phyloP scores from a whole-genome alignment of 2,113 vertebrate genomes.

The Himantopus leucocephalus region DNA sequence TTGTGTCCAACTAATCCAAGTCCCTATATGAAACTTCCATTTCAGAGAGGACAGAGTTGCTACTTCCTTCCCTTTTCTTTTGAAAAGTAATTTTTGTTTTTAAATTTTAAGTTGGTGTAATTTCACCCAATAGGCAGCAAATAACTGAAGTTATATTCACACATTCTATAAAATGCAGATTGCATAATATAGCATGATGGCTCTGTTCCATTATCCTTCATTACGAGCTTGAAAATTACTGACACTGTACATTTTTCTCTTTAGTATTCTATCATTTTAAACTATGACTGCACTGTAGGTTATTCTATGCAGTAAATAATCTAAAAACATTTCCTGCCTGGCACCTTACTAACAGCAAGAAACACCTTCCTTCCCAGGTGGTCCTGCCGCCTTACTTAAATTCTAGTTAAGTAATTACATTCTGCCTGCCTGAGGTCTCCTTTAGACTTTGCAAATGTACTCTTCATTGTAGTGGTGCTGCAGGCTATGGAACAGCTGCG shows the following conservation, averaged over 20 bases:
- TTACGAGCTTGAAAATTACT: conserved; percentile 23
- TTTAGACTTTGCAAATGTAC: not conserved
- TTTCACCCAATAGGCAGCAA: not conserved
- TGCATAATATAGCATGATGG: not conserved
- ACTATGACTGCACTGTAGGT: not conserved
- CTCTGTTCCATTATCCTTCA: not conserved
- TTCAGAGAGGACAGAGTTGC: not conserved
- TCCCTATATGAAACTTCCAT: not conserved
- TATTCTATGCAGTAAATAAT: conserved; percentile 1
- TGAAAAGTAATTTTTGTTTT: not conserved
- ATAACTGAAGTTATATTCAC: not conserved
- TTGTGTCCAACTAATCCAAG: not conserved
- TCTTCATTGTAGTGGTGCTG: not conserved
- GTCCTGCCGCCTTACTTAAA: not conserved
- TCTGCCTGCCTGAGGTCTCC: not conserved
- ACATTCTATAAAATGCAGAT: not conserved
- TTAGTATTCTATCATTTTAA: not conserved
- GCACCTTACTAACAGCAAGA: not conserved
- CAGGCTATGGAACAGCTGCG: not conserved
- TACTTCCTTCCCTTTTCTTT: not conserved
- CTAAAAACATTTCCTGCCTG: not conserved
- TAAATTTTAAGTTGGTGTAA: not conserved
- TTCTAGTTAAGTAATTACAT: not conserved
- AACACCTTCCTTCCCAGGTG: not conserved
- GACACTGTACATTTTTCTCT: not conserved